Evolutionary conservation across 2,113 vertebrate species (phyloP), one percentile per base, ranked within the genome.

Genomic region (Ondatra zibethicus): DNA sequence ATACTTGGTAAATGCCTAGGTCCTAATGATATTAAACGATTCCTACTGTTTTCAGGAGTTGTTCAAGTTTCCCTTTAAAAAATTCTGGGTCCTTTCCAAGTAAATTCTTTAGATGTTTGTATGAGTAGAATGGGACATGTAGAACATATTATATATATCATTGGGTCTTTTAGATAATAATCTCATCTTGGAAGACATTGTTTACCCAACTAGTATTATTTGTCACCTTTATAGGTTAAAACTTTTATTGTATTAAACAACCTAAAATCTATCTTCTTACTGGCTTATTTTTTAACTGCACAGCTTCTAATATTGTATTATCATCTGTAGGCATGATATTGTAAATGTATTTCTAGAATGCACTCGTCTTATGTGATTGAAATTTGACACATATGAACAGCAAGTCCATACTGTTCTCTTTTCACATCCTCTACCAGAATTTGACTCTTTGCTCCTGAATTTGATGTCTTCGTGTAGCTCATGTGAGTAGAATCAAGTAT

Each of bases 11-110:
- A 92, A 88, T 55, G 4, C 7, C 39, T 93, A 45, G 31, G 47
- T 78, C 16, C 61, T 84, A 73, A n/a, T 55, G 9, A 75, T 55
- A 80, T 70, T 31, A 85, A 50, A 29, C 39, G 12, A 10, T 33
- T 65, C 25, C 27, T 42, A 52, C 16, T 77, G 7, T 85, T 93
- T 65, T 25, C 66, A 93, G 27, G 50, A 93, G 3, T 10, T 81
- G 47, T 33, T n/a, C 4, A 86, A 42, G 23, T 91, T 89, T 89
- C 19, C 39, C 39, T 61, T 91, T 72, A 63, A 94, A 76, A 94
- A 29, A n/a, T 25, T 87, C 36, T 33, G 33, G 27, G 21, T 36
- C 36, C 68, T 50, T 87, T 36, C 10, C 7, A 42, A 19, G n/a
- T 61, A 27, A 96, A 13, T 77, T 89, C 7, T 42, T 92, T 63